These are phyloP conservation scores for Mythimna albipuncta DNA, from an alignment of 2,888 invertebrate genomes.

Conservation along the genomic window DNA sequence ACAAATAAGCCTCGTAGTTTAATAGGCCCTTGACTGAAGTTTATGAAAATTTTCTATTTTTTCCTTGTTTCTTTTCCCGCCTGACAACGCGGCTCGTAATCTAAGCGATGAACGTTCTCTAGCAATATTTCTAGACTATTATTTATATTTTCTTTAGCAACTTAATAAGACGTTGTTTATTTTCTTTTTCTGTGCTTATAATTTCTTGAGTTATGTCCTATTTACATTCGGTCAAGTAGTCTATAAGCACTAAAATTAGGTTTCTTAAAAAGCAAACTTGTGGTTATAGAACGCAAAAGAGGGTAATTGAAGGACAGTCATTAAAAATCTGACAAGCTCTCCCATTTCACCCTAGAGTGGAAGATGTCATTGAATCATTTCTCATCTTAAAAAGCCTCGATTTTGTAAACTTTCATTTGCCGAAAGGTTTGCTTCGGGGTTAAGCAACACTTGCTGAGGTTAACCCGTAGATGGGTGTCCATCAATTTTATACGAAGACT, in stretches of 20 bases:
- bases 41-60: conserved; percentile 43
- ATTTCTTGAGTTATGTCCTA: neutral
- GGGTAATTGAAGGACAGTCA: too few species aligned
- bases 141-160: conserved; percentile 31
- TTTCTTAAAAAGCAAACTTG: too few species aligned
- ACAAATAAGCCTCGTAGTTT: conserved; percentile 44
- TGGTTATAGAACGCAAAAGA: too few species aligned
- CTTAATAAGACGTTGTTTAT: conserved; percentile 29
- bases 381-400: too few species aligned
- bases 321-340: too few species aligned
- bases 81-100: conserved; percentile 32
- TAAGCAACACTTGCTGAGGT: too few species aligned
- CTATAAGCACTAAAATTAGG: neutral
- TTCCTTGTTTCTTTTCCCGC: conserved; percentile 13
- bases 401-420: too few species aligned
- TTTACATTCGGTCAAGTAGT: neutral
- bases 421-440: too few species aligned
- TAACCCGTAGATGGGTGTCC: too few species aligned
- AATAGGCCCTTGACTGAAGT: conserved; percentile 41
- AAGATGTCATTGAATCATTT: too few species aligned
- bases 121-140: conserved; percentile 22
- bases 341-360: too few species aligned
- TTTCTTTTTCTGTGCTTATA: conserved; percentile 10
- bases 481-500: too few species aligned
- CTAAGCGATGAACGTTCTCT: conserved; percentile 13